These are phyloP conservation scores for Cryptoprocta ferox DNA, from an alignment of 2,797 vertebrate genomes.

Conservation along the genomic window DNA sequence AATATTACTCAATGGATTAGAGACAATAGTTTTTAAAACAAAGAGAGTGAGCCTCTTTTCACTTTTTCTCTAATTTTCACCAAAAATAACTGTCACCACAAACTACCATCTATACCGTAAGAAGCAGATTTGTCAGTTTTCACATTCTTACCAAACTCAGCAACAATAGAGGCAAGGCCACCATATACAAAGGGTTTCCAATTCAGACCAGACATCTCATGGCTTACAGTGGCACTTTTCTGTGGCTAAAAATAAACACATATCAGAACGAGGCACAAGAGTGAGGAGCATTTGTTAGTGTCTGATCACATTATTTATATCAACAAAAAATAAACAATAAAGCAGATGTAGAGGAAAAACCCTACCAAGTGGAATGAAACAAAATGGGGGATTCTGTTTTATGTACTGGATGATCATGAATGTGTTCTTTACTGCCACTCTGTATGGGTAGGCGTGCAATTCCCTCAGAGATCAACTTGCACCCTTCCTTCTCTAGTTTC, in stretches of 20 bases:
- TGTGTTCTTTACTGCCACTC: slow-evolving; percentile 53
- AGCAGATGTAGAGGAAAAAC: slow-evolving; percentile 43
- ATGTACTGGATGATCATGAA: slow-evolving; percentile 45
- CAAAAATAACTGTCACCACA: slow-evolving; percentile 1
- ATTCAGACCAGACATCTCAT: slow-evolving; percentile 94
- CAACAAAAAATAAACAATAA: slow-evolving; percentile 53
- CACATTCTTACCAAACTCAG: slow-evolving; percentile 94
- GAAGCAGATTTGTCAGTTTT: slow-evolving; percentile 55
- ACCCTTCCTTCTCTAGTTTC: slow-evolving; percentile 19
- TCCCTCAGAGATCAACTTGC: slow-evolving; percentile 39
- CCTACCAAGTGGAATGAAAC: slow-evolving; percentile 56
- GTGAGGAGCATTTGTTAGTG: slow-evolving; percentile 57
- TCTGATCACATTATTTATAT: slow-evolving; percentile 38
- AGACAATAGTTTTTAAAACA: slow-evolving; percentile 53
- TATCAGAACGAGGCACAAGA: slow-evolving; percentile 74
- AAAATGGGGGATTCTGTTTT: slow-evolving; percentile 53
- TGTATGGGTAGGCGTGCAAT: not conserved
- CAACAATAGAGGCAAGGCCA: slow-evolving; percentile 97
- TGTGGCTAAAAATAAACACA: slow-evolving; percentile 79
- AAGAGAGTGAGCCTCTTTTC: not conserved
- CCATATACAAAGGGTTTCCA: slow-evolving; percentile 99
- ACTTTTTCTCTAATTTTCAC: slow-evolving; percentile 37
- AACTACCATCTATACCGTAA: not conserved
- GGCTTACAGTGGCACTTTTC: slow-evolving; percentile 83
- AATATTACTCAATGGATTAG: slow-evolving; percentile 21